These are phyloP conservation scores for Geotria australis DNA, from an alignment of 2,797 vertebrate species.

Conservation along the genomic window DNA sequence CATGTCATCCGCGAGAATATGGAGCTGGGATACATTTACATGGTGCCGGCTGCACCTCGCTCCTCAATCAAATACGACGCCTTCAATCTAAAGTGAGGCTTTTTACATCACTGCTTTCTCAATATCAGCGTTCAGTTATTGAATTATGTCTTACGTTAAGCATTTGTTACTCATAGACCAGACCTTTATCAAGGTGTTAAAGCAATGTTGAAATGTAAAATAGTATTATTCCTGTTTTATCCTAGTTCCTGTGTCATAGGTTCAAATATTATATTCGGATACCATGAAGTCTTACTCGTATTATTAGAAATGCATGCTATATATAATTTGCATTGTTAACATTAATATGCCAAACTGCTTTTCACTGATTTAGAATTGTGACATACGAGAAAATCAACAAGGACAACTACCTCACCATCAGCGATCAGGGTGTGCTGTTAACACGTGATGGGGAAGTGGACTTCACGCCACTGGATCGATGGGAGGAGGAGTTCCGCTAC, in stretches of 20 bases:
- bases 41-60: slow-evolving; percentile 13
- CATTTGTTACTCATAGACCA: too few relatives aligned
- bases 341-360: not conserved
- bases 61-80: slow-evolving; percentile 18
- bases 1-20: slow-evolving; percentile 16
- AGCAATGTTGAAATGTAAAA: slow-evolving; percentile 1
- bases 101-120: slow-evolving; percentile 1
- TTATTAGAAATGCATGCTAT: not conserved
- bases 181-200: not conserved
- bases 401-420: slow-evolving; percentile 23
- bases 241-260: not conserved
- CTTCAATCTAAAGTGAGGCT: slow-evolving; percentile 20
- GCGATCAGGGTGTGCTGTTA: slow-evolving; percentile 11
- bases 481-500: slow-evolving; percentile 22
- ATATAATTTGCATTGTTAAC: not conserved
- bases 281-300: not conserved
- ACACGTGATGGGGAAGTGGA: slow-evolving; percentile 7
- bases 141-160: not conserved
- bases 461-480: slow-evolving; percentile 14
- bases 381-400: slow-evolving; percentile 15
- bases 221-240: slow-evolving; percentile 1
- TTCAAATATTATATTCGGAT: not conserved
- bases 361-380: slow-evolving; percentile 14
- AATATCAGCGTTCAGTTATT: not conserved
- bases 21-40: slow-evolving; percentile 22